These are phyloP conservation scores for Nyctereutes procyonoides DNA, from an alignment of 2,113 vertebrate genomes.

Conservation along the genomic window DNA sequence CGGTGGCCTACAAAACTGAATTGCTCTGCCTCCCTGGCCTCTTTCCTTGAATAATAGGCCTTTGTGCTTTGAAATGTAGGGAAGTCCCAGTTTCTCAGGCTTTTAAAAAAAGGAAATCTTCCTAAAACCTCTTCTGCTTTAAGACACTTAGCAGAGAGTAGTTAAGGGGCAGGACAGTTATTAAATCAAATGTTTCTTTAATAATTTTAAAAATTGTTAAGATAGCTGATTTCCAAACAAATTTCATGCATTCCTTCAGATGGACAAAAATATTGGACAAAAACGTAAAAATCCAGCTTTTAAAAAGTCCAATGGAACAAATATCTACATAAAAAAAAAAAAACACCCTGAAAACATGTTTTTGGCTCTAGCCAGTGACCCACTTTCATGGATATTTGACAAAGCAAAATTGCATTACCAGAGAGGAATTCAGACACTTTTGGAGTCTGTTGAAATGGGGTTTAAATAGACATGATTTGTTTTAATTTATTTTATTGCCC, in stretches of 20 bases:
- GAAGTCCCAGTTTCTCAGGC: constrained; percentile 91
- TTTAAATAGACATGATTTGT: constrained; percentile 27
- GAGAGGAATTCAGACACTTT: constrained; percentile 38
- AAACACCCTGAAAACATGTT: background rate
- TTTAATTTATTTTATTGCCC: background rate
- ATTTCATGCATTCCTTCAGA: constrained; percentile 9
- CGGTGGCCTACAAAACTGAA: constrained; percentile 85
- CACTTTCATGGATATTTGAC: constrained; percentile 46
- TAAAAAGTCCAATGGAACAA: background rate
- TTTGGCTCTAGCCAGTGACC: constrained; percentile 40
- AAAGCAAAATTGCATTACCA: constrained; percentile 1
- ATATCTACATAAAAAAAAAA: background rate
- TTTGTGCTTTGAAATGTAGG: constrained; percentile 90
- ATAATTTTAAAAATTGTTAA: constrained; percentile 6
- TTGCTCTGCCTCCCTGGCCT: constrained; percentile 77
- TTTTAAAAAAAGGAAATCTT: constrained; percentile 71
- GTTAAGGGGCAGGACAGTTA: constrained; percentile 52
- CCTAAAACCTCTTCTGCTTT: constrained; percentile 66
- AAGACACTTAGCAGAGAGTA: constrained; percentile 83
- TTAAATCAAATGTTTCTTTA: constrained; percentile 29
- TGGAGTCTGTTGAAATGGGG: constrained; percentile 6
- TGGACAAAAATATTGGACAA: background rate
- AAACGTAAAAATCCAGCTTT: constrained; percentile 40
- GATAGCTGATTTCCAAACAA: constrained; percentile 47
- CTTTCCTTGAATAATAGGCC: constrained; percentile 88